These are phyloP conservation scores for Cepaea hortensis DNA, from an alignment of 2,888 invertebrate genomes.

Conservation along the genomic window DNA sequence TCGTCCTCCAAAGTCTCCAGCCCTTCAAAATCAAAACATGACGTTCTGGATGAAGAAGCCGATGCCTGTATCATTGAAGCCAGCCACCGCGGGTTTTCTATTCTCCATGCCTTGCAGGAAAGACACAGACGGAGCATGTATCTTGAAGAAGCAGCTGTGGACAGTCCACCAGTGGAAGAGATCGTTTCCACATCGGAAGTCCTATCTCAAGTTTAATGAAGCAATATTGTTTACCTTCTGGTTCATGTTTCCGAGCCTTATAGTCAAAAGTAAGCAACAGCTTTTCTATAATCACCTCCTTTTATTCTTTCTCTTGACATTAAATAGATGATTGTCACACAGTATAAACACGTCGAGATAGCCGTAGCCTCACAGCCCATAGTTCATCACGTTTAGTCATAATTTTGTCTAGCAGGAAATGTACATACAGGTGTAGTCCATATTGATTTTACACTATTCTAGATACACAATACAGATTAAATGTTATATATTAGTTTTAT, in stretches of 20 bases:
- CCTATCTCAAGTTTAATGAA: slow-evolving; percentile 11
- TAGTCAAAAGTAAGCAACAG: not conserved
- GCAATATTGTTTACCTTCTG: no score
- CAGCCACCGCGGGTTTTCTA: slow-evolving; percentile 40
- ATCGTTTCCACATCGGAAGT: slow-evolving; percentile 9
- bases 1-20: slow-evolving; percentile 36
- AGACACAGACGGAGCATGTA: slow-evolving; percentile 43
- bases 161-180: not conserved
- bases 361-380: no score
- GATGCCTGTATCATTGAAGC: slow-evolving; percentile 44
- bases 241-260: slow-evolving; percentile 5
- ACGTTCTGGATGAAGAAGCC: slow-evolving; percentile 33
- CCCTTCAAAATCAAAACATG: slow-evolving; percentile 16
- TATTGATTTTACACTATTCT: no score
- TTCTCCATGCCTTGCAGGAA: slow-evolving; percentile 44
- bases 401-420: no score
- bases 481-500: no score
- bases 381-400: no score
- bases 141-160: slow-evolving; percentile 30
- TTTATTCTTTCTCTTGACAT: not conserved
- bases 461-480: no score
- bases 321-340: not conserved
- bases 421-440: no score
- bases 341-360: not conserved
- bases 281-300: not conserved